Conservation (phyloP, 2,797 vertebrate species). For the Melanotaenia maccullochi region DNA sequence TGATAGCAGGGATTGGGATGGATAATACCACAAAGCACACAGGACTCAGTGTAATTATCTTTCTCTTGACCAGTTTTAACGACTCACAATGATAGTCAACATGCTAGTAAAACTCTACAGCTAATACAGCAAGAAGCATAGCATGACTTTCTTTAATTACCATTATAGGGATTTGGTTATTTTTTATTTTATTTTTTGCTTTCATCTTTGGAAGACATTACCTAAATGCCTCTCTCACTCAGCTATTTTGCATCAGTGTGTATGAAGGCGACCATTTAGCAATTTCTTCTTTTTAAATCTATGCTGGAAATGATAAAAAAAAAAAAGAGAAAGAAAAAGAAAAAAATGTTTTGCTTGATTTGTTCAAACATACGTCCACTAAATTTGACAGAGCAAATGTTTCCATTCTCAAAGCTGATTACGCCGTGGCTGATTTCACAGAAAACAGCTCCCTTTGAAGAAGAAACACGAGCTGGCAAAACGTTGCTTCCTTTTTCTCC, state of each 20-base stretch:
- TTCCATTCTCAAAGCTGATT: conserved; percentile 68
- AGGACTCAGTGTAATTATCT: conserved; percentile 64
- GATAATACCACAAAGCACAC: conserved; percentile 63
- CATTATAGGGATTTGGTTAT: conserved; percentile 1
- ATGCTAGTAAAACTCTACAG: conserved; percentile 37
- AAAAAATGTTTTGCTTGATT: conserved; percentile 58
- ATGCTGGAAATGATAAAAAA: conserved; percentile 27
- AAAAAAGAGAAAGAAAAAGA: conserved; percentile 27
- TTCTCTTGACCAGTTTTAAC: conserved; percentile 58
- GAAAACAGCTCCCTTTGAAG: conserved; percentile 74
- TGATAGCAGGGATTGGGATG: conserved; percentile 69
- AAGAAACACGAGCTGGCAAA: conserved; percentile 66
- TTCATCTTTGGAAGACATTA: conserved; percentile 13
- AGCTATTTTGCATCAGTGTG: conserved; percentile 4
- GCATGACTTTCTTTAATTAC: conserved; percentile 21
- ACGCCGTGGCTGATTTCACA: conserved; percentile 69
- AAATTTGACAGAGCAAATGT: conserved; percentile 74
- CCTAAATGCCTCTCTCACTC: conserved; percentile 32
- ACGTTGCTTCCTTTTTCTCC: conserved; percentile 61
- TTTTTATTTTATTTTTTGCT: conserved; percentile 34
- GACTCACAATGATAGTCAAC: conserved; percentile 23
- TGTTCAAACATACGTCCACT: conserved; percentile 43
- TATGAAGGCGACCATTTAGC: conserved; percentile 34
- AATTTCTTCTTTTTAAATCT: conserved; percentile 33
- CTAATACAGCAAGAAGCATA: conserved; percentile 21